Evolutionary conservation across 2,888 invertebrate genomes (phyloP), one percentile per base, ranked within the genome.

Genomic region (Lordiphosa andalusiaca): DNA sequence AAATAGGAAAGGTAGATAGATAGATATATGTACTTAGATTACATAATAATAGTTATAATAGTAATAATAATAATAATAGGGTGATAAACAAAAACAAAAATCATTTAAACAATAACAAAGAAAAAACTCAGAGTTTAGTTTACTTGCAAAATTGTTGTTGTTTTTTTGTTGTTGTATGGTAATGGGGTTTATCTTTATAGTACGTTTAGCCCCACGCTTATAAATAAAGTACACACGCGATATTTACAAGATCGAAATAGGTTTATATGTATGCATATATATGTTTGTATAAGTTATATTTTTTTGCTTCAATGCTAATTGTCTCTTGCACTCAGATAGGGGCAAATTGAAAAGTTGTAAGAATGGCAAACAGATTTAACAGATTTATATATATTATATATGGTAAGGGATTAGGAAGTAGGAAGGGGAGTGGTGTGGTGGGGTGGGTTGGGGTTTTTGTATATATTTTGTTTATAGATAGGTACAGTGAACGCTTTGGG

Each of bases 401-500:
- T 6, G 33, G 13, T 33, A 16, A 0, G 33, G 30, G 16, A n/a
- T 23, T 3, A 30, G 44, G 30, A 5, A 10, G 10, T 33, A 9
- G n/a, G 5, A 16, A 6, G 30, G 5, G 30, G 4, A 16, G 33
- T 12, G 51, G 55, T 16, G 16, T 1, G 44, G 16, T 16, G 5
- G 30, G 10, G 16, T 9, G 30, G 9, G 30, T 16, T 12, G 51
- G 55, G 53, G 55, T 68, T 59, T 67, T 63, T 63, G 59, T 68
- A 33, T 65, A 63, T 70, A 33, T 40, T 65, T 59, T 54, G 53
- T 53, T 51, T 66, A 59, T 59, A 64, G 48, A 51, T 54, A 63
- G 64, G 63, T 63, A 81, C 60, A 81, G 80, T 75, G 80, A 77
- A 78, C 80, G 77, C 69, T 77, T 69, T 81, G 81, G 81, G 80